Evolutionary conservation across 1,140 invertebrate species (phyloP), one percentile per base, ranked within the genome.

Genomic region (Augochlora pura): DNA sequence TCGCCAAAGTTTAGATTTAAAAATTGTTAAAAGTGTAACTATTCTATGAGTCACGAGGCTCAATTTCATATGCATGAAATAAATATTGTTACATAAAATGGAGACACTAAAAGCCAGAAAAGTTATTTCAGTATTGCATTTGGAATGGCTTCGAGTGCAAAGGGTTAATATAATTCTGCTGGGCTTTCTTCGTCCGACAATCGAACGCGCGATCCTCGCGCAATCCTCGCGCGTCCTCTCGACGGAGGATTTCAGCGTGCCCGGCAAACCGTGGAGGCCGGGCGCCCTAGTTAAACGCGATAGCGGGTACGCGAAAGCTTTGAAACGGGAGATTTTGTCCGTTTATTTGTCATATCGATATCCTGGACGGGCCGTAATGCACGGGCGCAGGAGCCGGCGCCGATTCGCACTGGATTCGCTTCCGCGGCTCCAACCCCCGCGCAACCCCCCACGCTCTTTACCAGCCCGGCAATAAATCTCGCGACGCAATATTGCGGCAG

Each of bases 311-410:
- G 42, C 42, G 67, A 63, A 81, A 78, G 85, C 85, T 86, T 86
- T 62, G 85, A 79, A 86, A 78, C 77, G 67, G 4, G 77, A 86
- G 77, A 86, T 81, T 86, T 86, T 78, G 27, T 77, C 59, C 84
- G 77, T 83, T 84, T 86, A 84, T 86, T 86, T 83, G 84, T 81
- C 84, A 71, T 64, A 78, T 86, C 76, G 80, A 86, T 86, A 86
- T 80, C 83, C 69, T 66, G 71, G 52, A 63, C 77, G 42, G 49
- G 42, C 65, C 64, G 67, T 80, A 63, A 77, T 71, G 32, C 59
- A 65, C 42, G 60, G 21, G 46, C 62, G 49, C 27, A 27, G 54
- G 39, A 74, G 46, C 42, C 64, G 7, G 7, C 49, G 64, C 25
- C 66, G 73, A 69, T 81, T 77, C 39, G 73, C 59, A 65, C 57